These are phyloP conservation scores for Neoniphon sammara DNA, from an alignment of 2,797 vertebrate species.

Conservation along the genomic window DNA sequence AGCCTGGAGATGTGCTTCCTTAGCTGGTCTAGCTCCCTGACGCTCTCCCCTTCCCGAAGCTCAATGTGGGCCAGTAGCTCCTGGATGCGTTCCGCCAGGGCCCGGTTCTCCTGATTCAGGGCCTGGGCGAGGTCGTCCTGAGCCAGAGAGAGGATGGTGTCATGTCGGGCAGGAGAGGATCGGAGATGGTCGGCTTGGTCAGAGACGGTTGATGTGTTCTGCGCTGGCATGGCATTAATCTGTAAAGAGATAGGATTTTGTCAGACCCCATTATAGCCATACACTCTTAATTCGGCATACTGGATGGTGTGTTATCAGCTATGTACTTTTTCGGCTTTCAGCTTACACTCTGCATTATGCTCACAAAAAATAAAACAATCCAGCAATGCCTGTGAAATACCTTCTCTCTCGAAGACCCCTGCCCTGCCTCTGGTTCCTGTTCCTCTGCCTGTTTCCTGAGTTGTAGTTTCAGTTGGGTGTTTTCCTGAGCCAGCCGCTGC, in stretches of 20 bases:
- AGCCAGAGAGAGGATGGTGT: constrained; percentile 22
- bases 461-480: constrained; percentile 47
- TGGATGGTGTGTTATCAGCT: not conserved
- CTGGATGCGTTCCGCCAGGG: constrained; percentile 72
- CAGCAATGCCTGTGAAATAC: constrained; percentile 23
- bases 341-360: not conserved
- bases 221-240: constrained; percentile 14
- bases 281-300: too few species aligned
- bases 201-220: not conserved
- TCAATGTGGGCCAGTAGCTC: constrained; percentile 75
- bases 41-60: constrained; percentile 50
- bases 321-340: not conserved
- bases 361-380: not conserved
- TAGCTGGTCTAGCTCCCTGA: constrained; percentile 43
- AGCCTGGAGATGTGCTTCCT: constrained; percentile 42
- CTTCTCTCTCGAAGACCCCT: constrained; percentile 27
- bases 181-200: constrained; percentile 19
- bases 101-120: constrained; percentile 80
- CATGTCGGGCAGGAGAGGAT: constrained; percentile 24
- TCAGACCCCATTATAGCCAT: constrained; percentile 1
- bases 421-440: not conserved
- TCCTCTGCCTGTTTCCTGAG: constrained; percentile 49
- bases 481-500: constrained; percentile 56
- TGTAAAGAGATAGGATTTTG: constrained; percentile 33
- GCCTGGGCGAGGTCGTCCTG: constrained; percentile 66